phyloP scores from a whole-genome alignment of 2,888 invertebrate species.

The Anorthoa munda region DNA sequence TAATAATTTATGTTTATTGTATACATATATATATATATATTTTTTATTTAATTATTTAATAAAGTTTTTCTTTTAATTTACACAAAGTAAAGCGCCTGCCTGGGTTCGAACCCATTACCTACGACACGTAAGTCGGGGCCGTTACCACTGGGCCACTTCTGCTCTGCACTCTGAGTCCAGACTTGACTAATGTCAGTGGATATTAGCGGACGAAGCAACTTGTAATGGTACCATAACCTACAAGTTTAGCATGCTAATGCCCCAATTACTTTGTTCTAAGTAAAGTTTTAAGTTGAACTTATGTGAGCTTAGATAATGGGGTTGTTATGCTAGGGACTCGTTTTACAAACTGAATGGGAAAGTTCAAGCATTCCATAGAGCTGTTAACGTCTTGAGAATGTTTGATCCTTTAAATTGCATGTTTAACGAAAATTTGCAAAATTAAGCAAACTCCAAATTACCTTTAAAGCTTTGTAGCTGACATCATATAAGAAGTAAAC shows the following conservation, averaged over 20 bases:
- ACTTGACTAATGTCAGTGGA: constrained; percentile 3
- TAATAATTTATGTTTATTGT: too few relatives aligned
- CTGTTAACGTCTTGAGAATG: background rate
- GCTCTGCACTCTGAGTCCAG: background rate
- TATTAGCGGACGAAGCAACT: constrained; percentile 24
- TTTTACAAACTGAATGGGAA: constrained; percentile 5
- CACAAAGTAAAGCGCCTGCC: too few relatives aligned
- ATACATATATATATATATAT: too few relatives aligned
- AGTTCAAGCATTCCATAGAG: background rate
- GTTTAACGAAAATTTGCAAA: too few relatives aligned
- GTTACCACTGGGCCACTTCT: too few relatives aligned
- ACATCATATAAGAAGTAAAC: too few relatives aligned
- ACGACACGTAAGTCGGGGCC: too few relatives aligned
- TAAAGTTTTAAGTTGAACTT: constrained; percentile 10
- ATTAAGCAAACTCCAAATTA: too few relatives aligned
- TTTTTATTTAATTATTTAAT: too few relatives aligned
- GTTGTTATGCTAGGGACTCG: background rate
- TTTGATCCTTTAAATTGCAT: background rate
- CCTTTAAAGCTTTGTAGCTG: too few relatives aligned
- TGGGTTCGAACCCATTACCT: too few relatives aligned
- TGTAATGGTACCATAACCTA: constrained; percentile 6
- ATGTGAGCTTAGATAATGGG: constrained; percentile 7
- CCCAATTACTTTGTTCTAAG: constrained; percentile 12
- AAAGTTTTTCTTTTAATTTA: too few relatives aligned
- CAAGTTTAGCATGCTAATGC: background rate